Evolutionary conservation across 2,113 vertebrate genomes (phyloP).

Genomic region (Nipponia nippon): DNA sequence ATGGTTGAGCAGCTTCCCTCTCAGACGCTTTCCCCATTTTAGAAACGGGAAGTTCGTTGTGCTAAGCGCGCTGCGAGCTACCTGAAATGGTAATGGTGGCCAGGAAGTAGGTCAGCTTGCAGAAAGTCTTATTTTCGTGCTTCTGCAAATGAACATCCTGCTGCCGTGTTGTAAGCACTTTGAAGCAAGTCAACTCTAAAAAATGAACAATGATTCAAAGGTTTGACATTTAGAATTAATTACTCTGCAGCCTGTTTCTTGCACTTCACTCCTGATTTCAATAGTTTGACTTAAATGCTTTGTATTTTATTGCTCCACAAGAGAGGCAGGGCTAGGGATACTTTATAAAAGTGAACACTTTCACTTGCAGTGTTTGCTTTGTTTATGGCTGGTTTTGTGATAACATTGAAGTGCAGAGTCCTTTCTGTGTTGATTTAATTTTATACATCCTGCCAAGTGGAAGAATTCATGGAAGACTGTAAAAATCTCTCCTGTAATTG

Average conservation of each 20-base stretch:
- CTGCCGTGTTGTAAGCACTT: background rate
- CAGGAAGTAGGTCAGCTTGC: constrained; percentile 57
- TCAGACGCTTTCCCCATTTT: background rate
- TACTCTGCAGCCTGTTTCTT: background rate
- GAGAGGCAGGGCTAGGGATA: background rate
- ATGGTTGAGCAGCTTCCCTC: background rate
- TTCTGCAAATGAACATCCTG: constrained; percentile 45
- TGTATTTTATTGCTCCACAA: background rate
- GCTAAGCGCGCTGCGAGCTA: background rate
- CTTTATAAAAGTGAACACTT: background rate
- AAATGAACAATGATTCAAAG: background rate
- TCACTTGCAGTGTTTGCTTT: background rate
- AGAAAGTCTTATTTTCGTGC: background rate
- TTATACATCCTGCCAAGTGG: background rate
- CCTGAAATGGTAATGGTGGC: constrained; percentile 62
- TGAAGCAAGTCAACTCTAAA: background rate
- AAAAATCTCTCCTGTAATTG: background rate
- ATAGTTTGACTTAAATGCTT: background rate
- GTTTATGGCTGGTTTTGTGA: background rate
- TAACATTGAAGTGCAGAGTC: background rate
- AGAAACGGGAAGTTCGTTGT: constrained; percentile 62
- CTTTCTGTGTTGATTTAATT: background rate
- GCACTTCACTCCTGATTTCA: background rate
- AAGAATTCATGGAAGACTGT: background rate
- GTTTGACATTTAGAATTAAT: background rate